A percentile compares a stretch with the other conserved stretches of the same genome.
Conservation (phyloP, 2,797 vertebrate genomes). For the Halcyon badia region DNA sequence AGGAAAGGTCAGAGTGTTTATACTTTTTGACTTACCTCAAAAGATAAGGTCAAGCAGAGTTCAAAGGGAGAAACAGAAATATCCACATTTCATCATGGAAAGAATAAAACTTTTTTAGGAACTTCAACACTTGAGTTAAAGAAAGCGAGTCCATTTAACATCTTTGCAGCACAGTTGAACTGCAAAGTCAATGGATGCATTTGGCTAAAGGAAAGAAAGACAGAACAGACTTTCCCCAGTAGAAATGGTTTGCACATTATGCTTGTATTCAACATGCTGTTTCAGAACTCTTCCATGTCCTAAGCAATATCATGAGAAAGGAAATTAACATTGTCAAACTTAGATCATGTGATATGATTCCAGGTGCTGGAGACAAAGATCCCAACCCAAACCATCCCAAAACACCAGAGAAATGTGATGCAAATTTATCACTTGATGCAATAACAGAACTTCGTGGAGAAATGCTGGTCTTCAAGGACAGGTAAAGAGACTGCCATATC, state of each 20-base stretch:
- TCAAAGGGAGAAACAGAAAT: background rate
- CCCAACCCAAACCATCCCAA: conserved; percentile 88
- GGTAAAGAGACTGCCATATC: conserved; percentile 71
- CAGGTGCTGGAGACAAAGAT: conserved; percentile 82
- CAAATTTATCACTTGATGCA: conserved; percentile 89
- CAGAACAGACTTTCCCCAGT: background rate
- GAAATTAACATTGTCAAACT: background rate
- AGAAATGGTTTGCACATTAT: background rate
- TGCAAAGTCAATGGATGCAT: background rate
- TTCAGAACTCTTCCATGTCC: background rate
- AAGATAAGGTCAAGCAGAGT: background rate
- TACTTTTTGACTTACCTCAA: background rate
- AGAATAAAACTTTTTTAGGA: background rate
- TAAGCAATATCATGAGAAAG: background rate
- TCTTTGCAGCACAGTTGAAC: background rate
- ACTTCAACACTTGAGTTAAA: background rate
- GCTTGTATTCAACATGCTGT: background rate
- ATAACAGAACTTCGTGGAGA: conserved; percentile 94
- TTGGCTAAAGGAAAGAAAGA: background rate
- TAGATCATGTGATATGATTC: background rate
- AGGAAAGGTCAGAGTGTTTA: background rate
- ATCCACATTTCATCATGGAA: background rate
- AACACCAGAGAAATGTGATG: conserved; percentile 92
- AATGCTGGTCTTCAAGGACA: conserved; percentile 95
- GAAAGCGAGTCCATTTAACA: background rate